Evolutionary conservation across 2,888 invertebrate genomes (phyloP), one percentile per base, ranked within the genome.

Genomic region (Pharmacophagus antenor): DNA sequence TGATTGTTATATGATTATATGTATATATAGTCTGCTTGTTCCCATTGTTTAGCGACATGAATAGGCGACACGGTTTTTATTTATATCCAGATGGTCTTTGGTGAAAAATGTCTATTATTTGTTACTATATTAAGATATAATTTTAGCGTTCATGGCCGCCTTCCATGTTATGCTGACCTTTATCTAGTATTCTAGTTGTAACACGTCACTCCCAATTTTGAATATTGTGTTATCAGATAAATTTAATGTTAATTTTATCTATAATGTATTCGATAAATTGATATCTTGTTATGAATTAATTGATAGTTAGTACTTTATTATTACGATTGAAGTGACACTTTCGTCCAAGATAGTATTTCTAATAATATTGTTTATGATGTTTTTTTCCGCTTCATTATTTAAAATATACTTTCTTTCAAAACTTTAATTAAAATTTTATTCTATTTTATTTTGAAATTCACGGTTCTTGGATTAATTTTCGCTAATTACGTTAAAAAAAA

Each of bases 221-320:
- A 8, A 37, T 37, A n/a, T 37, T n/a, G 6, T 15, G 7, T n/a
- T 37, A 37, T 37, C 37, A n/a, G n/a, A 37, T 37, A 37, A n/a
- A 15, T 4, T 3, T 37, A 37, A 37, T n/a, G n/a, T 37, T 37
- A 37, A n/a, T n/a, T 37, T 37, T 37, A 37, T 37, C 37, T 37
- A 5, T n/a, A n/a, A 37, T 37, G n/a, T 37, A 37, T 37, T n/a
- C 37, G 37, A 37, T 37, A 37, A n/a, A 37, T 37, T n/a, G 31
- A 31, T 31, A 37, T 37, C 37, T 37, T 37, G 37, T 37, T 37
- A 15, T 37, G 37, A 37, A 37, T 37, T n/a, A 37, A 37, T 37
- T 37, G 15, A 37, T n/a, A 37, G 15, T 15, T 37, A n/a, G n/a
- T 37, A 37, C n/a, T 37, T 37, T 37, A 37, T 37, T 37, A 37